phyloP scores from a whole-genome alignment of 92 coral and sea anemone genomes.

The Porites divaricata region DNA sequence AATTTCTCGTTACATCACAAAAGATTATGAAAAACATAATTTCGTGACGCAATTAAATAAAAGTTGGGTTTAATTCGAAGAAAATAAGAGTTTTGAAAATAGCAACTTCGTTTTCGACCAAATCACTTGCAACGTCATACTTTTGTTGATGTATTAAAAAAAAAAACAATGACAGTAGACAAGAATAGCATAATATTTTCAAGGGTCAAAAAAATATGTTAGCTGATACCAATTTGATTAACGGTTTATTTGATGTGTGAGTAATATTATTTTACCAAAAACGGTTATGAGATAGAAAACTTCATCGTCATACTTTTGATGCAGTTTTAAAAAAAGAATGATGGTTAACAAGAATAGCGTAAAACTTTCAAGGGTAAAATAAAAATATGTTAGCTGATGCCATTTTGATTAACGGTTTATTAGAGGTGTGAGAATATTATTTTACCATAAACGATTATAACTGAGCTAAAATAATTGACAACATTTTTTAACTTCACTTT shows the following conservation, averaged over 20 bases:
- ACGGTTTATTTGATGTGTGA: background rate
- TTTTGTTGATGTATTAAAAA: background rate
- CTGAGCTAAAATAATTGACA: too few relatives aligned
- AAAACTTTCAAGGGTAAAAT: too few relatives aligned
- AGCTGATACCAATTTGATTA: background rate
- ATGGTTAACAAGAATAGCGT: too few relatives aligned
- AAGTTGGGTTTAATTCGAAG: background rate
- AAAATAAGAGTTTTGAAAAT: background rate
- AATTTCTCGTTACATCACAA: conserved; percentile 1
- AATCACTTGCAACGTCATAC: background rate
- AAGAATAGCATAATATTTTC: background rate
- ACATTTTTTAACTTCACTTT: too few relatives aligned
- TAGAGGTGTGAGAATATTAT: too few relatives aligned
- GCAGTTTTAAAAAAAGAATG: too few relatives aligned
- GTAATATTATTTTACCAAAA: background rate
- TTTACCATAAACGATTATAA: too few relatives aligned
- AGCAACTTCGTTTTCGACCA: background rate
- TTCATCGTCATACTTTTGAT: too few relatives aligned
- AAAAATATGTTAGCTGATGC: too few relatives aligned
- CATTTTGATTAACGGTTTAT: too few relatives aligned
- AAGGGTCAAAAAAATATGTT: background rate
- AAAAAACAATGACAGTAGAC: too few relatives aligned
- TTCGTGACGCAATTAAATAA: background rate
- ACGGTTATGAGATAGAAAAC: background rate
- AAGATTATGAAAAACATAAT: background rate